A percentile compares a stretch with the other conserved stretches of the same genome.
Conservation (phyloP, 1,140 invertebrate genomes). For the Maniola jurtina region DNA sequence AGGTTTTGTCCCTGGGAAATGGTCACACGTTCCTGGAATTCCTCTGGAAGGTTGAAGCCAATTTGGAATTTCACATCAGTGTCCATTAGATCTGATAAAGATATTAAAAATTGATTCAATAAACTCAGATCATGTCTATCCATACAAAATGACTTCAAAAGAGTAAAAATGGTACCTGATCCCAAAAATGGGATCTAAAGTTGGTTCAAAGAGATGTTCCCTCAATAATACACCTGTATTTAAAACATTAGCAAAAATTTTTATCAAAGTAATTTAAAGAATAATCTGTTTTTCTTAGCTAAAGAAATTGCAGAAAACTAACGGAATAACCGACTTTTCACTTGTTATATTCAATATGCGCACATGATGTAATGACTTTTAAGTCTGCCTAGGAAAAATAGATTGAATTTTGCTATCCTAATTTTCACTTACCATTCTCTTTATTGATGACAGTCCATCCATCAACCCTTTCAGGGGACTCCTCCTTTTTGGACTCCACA, state of each 20-base stretch:
- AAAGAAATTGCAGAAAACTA: no score
- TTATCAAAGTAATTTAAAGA: no score
- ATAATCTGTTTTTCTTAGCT: no score
- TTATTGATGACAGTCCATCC: constrained; percentile 68
- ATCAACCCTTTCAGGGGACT: constrained; percentile 57
- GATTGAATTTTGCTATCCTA: not conserved
- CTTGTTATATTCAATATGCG: no score
- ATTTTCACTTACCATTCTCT: constrained; percentile 53
- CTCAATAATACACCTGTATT: no score
- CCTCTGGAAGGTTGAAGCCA: constrained; percentile 59
- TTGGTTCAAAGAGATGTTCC: no score
- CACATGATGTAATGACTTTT: no score
- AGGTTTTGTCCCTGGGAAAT: constrained; percentile 45
- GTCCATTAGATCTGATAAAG: constrained; percentile 54
- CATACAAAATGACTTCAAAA: not conserved
- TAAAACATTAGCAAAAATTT: no score
- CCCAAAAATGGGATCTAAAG: no score
- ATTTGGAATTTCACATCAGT: constrained; percentile 43
- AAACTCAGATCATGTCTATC: not conserved
- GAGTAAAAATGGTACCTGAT: no score
- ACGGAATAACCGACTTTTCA: no score
- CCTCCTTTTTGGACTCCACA: constrained; percentile 40
- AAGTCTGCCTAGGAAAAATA: not conserved
- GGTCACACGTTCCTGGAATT: constrained; percentile 53
- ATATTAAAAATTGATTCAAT: constrained; percentile 12